Evolutionary conservation across 53 echinoderm and acorn worm genomes (phyloP).

Genomic region (Apostichopus leukothele): DNA sequence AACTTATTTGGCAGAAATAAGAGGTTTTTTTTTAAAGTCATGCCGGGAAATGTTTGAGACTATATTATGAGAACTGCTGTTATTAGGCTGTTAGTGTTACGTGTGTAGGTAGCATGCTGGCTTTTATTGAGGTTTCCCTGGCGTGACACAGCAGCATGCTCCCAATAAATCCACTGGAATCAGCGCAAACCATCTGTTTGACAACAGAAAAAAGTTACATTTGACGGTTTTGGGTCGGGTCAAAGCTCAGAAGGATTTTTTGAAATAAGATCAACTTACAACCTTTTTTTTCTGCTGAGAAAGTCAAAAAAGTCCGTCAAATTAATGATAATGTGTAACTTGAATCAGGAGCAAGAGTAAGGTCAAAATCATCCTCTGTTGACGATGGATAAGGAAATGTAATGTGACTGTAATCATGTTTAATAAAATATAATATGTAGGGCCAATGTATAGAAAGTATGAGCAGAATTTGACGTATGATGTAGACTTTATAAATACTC

Average conservation of each 20-base stretch:
- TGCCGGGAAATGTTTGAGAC: no score
- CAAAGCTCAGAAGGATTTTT: constrained; percentile 21
- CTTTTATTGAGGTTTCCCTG: neutral
- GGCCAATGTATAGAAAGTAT: no score
- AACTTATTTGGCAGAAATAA: neutral
- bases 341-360: neutral
- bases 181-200: neutral
- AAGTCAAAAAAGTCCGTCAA: neutral
- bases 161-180: neutral
- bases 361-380: neutral
- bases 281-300: neutral
- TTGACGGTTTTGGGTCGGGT: constrained; percentile 35
- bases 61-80: no score
- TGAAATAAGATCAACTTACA: neutral
- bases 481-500: no score
- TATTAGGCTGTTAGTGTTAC: no score
- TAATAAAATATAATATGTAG: no score
- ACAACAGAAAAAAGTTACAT: neutral
- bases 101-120: neutral
- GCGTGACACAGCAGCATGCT: neutral
- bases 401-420: neutral
- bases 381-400: neutral
- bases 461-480: no score
- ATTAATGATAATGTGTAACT: neutral
- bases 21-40: no score